Evolutionary conservation across 2,113 vertebrate genomes (phyloP), one percentile per base, ranked within the genome.

Genomic region (Ancistrus triradiatus): DNA sequence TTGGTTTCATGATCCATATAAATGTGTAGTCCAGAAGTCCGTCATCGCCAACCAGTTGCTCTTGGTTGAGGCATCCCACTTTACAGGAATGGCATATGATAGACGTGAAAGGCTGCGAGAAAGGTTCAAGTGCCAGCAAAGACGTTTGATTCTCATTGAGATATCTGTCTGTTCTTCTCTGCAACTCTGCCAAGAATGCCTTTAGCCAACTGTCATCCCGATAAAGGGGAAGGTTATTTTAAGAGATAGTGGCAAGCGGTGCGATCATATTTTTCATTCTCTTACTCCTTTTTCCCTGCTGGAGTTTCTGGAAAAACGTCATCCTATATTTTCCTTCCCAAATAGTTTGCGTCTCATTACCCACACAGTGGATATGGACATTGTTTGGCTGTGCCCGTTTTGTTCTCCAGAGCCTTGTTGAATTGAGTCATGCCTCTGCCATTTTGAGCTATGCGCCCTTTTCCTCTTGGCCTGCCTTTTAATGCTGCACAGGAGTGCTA

Each of bases 101-200:
- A 35, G 40, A 25, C 47, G 28, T 70, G 10, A 15, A 70, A 47
- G 51, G 48, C 40, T 52, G 42, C 27, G 31, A 37, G 25, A 52
- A 51, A 37, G 28, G 60, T 61, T 66, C 61, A 64, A 47, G 35
- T 70, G 72, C 67, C 68, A 74, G 68, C 42, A 40, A 63, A 53
- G 46, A 31, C 33, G n/a, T n/a, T 63, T 70, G 68, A 63, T 68
- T 74, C 53, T 3, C 68, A 27, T 60, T 70, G 58, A 59, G 52
- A 53, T 62, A 59, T 51, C 58, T 62, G 63, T 67, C 59, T 63
- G 35, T 67, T 48, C 43, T 58, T 67, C 63, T 35, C 22, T 50
- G 40, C 7, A 25, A 10, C 63, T 25, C 27, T 68, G 64, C 70
- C 65, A 73, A 42, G 22, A 52, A 33, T 62, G 47, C 28, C 37